These are phyloP conservation scores for Cydia pomonella DNA, from an alignment of 1,140 invertebrate genomes.

Conservation along the genomic window DNA sequence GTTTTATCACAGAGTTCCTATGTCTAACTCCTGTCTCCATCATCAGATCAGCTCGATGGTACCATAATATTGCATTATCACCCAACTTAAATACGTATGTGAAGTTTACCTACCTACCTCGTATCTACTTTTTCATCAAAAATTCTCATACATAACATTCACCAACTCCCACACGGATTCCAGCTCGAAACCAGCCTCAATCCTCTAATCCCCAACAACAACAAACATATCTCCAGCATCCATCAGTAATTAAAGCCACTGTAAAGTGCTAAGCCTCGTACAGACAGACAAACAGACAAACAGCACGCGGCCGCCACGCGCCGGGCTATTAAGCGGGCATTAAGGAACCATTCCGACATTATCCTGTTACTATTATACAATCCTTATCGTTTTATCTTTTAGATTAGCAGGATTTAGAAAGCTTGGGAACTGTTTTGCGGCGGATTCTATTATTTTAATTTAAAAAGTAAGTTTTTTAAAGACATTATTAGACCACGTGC, in stretches of 20 bases:
- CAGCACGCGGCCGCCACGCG: slow-evolving; percentile 60
- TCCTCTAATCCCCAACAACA: not conserved
- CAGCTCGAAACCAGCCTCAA: not conserved
- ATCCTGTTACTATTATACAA: slow-evolving; percentile 57
- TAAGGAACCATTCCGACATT: slow-evolving; percentile 61
- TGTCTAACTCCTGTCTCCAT: too few species aligned
- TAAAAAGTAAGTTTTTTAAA: not conserved
- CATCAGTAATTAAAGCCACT: slow-evolving; percentile 75
- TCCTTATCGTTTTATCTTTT: slow-evolving; percentile 72
- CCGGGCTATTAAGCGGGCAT: slow-evolving; percentile 67
- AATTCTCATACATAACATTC: slow-evolving; percentile 54
- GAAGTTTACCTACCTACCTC: too few species aligned
- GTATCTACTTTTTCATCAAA: not conserved
- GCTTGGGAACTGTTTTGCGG: slow-evolving; percentile 54
- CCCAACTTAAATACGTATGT: too few species aligned
- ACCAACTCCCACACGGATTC: slow-evolving; percentile 32
- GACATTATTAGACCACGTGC: too few species aligned
- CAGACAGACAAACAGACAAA: slow-evolving; percentile 59
- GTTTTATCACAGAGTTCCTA: too few species aligned
- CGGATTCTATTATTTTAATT: not conserved
- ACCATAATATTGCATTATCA: too few species aligned
- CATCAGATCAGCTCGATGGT: too few species aligned
- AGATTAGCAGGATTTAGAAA: slow-evolving; percentile 60
- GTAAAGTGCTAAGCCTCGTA: slow-evolving; percentile 74
- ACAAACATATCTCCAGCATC: slow-evolving; percentile 61